phyloP scores from a whole-genome alignment of 2,113 vertebrate species.

The Prietella phreatophila region DNA sequence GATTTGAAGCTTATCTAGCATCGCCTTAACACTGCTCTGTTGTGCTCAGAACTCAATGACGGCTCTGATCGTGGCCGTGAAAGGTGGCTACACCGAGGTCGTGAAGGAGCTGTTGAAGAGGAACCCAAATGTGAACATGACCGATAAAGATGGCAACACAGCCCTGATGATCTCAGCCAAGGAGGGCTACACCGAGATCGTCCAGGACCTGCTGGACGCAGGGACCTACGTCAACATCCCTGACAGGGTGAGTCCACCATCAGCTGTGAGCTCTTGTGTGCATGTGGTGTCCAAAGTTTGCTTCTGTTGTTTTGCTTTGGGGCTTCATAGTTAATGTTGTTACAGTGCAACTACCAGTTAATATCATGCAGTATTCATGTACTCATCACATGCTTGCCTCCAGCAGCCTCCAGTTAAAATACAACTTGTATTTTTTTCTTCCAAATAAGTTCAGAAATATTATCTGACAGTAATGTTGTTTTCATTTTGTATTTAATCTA shows the following conservation, averaged over 20 bases:
- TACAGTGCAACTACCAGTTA: background rate
- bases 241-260: slow-evolving; percentile 79
- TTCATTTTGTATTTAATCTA: background rate
- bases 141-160: slow-evolving; percentile 97
- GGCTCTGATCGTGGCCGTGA: slow-evolving; percentile 93
- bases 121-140: slow-evolving; percentile 95
- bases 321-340: background rate
- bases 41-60: slow-evolving; percentile 92
- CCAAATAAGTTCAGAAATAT: background rate
- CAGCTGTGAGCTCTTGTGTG: background rate
- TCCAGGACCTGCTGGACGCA: slow-evolving; percentile 93
- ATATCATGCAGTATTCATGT: background rate
- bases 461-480: background rate
- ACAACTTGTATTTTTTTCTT: background rate
- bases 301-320: background rate
- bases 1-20: background rate
- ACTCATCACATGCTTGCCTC: background rate
- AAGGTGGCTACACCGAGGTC: slow-evolving; percentile 88
- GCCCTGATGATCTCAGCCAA: slow-evolving; percentile 96
- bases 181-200: slow-evolving; percentile 93
- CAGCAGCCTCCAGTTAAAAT: background rate
- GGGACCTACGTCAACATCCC: slow-evolving; percentile 97
- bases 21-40: background rate
- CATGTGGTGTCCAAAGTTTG: background rate
- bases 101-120: slow-evolving; percentile 96